phyloP scores from a whole-genome alignment of 2,797 vertebrate species.

The Enteromius mattozi region DNA sequence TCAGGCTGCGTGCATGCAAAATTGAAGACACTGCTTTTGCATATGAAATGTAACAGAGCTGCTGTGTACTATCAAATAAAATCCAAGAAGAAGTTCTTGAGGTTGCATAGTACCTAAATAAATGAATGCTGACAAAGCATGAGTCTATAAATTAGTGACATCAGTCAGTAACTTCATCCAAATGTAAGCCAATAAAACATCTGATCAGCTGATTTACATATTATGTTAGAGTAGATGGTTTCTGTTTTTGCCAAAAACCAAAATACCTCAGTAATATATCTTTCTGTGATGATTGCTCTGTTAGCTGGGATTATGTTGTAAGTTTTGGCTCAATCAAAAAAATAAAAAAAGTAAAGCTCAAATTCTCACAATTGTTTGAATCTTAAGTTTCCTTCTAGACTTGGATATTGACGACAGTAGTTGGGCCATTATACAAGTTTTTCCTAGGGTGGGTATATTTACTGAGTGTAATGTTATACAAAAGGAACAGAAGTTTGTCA shows the following conservation, averaged over 20 bases:
- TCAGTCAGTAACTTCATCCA: conserved; percentile 54
- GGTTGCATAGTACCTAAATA: conserved; percentile 2
- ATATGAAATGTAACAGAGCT: background rate
- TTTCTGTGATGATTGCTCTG: conserved; percentile 63
- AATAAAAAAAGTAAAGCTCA: conserved; percentile 50
- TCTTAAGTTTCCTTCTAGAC: conserved; percentile 67
- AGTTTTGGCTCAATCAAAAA: conserved; percentile 44
- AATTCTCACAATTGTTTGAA: conserved; percentile 60
- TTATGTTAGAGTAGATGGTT: conserved; percentile 51
- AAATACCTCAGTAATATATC: conserved; percentile 41
- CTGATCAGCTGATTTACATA: conserved; percentile 55
- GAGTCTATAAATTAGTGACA: background rate
- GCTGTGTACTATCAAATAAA: background rate
- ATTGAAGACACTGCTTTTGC: background rate
- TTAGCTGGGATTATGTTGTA: conserved; percentile 65
- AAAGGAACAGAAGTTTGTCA: conserved; percentile 16
- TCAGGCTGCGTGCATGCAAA: conserved; percentile 44
- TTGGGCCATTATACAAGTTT: conserved; percentile 42
- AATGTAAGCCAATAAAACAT: conserved; percentile 59
- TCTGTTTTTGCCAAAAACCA: conserved; percentile 53
- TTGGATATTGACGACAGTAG: conserved; percentile 41
- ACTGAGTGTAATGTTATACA: conserved; percentile 27
- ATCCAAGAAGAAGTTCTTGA: conserved; percentile 1
- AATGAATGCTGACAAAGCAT: background rate
- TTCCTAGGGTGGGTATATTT: conserved; percentile 61